A percentile compares a stretch with the other conserved stretches of the same genome.
These are phyloP conservation scores for Aphis gossypii DNA, from an alignment of 1,140 invertebrate genomes.

Conservation along the genomic window DNA sequence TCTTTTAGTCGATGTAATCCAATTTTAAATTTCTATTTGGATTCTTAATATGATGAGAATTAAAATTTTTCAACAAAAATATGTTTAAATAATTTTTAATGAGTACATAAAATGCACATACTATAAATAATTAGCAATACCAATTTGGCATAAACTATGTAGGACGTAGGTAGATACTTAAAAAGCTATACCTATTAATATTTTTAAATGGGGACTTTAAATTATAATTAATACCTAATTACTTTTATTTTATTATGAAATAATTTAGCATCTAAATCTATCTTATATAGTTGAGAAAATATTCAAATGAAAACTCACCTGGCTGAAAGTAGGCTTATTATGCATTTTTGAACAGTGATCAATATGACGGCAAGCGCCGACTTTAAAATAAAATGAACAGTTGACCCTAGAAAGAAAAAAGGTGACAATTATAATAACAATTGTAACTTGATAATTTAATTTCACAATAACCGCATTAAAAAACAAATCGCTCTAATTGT, in stretches of 20 bases:
- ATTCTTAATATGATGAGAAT: not conserved
- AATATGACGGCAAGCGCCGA: conserved; percentile 97
- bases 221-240: not conserved
- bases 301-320: conserved; percentile 65
- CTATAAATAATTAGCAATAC: not conserved
- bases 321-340: conserved; percentile 98
- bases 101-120: not conserved
- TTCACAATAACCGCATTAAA: not conserved
- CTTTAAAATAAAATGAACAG: conserved; percentile 99
- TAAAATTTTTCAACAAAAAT: not conserved
- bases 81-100: not conserved
- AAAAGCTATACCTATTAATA: not conserved
- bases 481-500: not conserved
- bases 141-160: too few relatives aligned
- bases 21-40: not conserved
- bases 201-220: not conserved
- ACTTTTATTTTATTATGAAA: not conserved
- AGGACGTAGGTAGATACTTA: too few relatives aligned
- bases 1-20: too few relatives aligned
- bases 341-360: conserved; percentile 97
- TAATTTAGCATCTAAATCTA: not conserved
- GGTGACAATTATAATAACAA: not conserved
- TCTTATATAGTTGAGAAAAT: not conserved
- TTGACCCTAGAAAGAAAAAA: conserved; percentile 84
- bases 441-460: not conserved